Conservation (phyloP, 1,140 invertebrate species). For the Theocolax elegans region DNA sequence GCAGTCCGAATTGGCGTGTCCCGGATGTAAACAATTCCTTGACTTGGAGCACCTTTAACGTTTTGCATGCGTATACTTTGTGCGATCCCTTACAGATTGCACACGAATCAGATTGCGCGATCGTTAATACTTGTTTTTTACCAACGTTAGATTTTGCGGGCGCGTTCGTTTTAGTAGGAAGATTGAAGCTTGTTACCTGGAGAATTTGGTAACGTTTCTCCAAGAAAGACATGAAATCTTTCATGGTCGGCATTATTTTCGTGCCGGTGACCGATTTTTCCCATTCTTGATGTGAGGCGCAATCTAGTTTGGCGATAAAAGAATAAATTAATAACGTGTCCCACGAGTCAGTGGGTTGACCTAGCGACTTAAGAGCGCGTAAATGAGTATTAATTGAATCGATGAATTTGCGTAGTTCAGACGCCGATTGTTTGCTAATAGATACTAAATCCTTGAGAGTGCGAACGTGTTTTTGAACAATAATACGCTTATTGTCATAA, state of each 20-base stretch:
- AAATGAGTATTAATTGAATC: constrained; percentile 54
- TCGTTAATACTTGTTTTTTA: constrained; percentile 30
- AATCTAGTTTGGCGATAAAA: constrained; percentile 50
- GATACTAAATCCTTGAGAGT: constrained; percentile 47
- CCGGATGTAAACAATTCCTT: constrained; percentile 39
- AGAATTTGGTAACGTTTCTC: constrained; percentile 46
- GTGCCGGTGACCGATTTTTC: constrained; percentile 44
- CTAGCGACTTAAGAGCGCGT: constrained; percentile 46
- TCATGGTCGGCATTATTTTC: constrained; percentile 45
- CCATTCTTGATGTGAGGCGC: constrained; percentile 50
- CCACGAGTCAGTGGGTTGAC: constrained; percentile 44
- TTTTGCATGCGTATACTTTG: constrained; percentile 20
- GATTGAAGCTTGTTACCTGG: constrained; percentile 37
- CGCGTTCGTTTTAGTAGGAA: neutral
- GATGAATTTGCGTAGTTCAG: constrained; percentile 50
- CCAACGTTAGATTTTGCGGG: neutral
- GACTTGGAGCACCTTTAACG: constrained; percentile 25
- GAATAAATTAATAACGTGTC: constrained; percentile 53
- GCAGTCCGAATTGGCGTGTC: constrained; percentile 30
- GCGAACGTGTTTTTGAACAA: constrained; percentile 54
- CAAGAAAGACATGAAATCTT: constrained; percentile 48
- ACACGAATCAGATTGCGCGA: neutral
- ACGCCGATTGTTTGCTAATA: constrained; percentile 43
- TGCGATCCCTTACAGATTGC: too few species aligned
- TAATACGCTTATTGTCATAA: constrained; percentile 57